Evolutionary conservation across 2,797 vertebrate genomes (phyloP).

Genomic region (Mormyrops attenuatus): DNA sequence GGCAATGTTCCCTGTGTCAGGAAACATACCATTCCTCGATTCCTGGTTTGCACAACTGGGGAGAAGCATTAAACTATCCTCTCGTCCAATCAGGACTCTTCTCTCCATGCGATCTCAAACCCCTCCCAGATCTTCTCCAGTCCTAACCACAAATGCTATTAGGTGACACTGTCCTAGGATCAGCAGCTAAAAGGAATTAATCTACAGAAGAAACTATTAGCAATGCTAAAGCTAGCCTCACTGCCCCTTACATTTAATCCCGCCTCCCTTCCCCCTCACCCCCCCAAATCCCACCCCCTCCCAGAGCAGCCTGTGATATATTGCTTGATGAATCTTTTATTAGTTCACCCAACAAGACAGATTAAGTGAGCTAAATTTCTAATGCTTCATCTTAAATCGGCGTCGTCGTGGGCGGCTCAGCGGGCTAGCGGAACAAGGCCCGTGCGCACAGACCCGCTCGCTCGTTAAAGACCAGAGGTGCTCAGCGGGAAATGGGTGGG

Average conservation of each 20-base stretch:
- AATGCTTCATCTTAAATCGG: constrained; percentile 50
- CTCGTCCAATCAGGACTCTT: neutral
- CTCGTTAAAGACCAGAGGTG: neutral
- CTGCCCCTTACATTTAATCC: neutral
- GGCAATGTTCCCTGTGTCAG: neutral
- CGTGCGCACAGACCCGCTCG: neutral
- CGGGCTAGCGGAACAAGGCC: constrained; percentile 31
- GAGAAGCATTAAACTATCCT: neutral
- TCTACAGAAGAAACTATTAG: neutral
- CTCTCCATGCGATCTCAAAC: neutral
- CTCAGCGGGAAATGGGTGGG: neutral
- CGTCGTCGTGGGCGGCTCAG: constrained; percentile 31
- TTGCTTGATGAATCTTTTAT: constrained; percentile 46
- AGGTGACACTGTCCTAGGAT: constrained; percentile 23
- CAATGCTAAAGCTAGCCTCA: neutral
- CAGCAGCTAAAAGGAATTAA: constrained; percentile 4
- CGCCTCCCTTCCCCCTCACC: neutral
- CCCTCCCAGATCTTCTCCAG: constrained; percentile 12
- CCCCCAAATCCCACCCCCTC: neutral
- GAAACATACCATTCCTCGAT: neutral
- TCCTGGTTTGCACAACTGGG: neutral
- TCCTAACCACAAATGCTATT: constrained; percentile 1
- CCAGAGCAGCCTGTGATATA: constrained; percentile 37
- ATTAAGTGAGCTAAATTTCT: constrained; percentile 51
- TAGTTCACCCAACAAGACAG: constrained; percentile 41